These are phyloP conservation scores for Corydoras sp. DNA, from an alignment of 2,113 vertebrate species.

Conservation along the genomic window DNA sequence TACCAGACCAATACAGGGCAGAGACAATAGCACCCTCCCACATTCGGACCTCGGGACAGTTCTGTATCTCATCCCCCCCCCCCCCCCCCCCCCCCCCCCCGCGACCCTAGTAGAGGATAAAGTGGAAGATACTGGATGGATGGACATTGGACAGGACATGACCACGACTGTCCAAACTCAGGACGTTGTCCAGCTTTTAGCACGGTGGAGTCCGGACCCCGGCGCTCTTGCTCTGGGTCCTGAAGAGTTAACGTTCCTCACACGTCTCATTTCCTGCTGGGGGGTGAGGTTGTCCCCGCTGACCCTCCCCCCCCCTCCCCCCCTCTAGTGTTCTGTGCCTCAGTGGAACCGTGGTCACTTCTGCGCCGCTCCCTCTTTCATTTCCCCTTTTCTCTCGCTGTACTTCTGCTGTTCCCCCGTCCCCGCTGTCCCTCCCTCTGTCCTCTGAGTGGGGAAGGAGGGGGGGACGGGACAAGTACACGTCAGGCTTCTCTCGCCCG, in stretches of 20 bases:
- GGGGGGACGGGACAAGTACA: slow-evolving; percentile 45
- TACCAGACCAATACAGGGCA: too few species aligned
- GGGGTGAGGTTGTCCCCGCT: not conserved
- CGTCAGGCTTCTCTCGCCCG: not conserved
- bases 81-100: too few species aligned
- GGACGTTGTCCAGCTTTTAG: too few species aligned
- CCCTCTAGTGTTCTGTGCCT: not conserved
- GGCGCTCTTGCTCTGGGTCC: too few species aligned
- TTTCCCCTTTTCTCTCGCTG: not conserved
- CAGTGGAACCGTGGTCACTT: not conserved
- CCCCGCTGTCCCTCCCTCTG: not conserved
- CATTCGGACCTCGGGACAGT: too few species aligned
- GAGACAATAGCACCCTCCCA: too few species aligned
- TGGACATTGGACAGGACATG: too few species aligned
- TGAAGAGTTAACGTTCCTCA: not conserved
- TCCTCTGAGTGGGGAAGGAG: not conserved
- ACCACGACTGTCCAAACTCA: too few species aligned
- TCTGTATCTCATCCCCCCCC: too few species aligned
- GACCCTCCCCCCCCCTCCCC: not conserved
- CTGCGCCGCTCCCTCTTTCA: not conserved
- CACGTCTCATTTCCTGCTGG: slow-evolving; percentile 31
- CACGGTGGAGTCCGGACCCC: too few species aligned
- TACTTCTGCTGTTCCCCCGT: not conserved
- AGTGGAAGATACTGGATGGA: too few species aligned
- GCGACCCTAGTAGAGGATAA: too few species aligned